A percentile compares a stretch with the other conserved stretches of the same genome.
phyloP scores from a whole-genome alignment of 2,797 vertebrate species.

The Chanos chanos region DNA sequence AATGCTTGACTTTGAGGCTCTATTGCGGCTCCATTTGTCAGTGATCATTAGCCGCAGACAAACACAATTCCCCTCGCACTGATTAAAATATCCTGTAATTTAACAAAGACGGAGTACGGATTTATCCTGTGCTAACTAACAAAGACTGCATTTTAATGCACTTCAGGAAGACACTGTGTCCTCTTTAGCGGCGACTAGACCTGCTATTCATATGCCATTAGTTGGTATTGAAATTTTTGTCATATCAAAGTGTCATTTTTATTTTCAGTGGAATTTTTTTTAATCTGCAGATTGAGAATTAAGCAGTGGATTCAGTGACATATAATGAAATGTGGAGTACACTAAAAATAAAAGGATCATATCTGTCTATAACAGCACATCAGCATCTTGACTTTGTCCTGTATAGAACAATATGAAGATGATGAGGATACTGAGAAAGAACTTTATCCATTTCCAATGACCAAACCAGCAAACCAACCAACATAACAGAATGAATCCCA shows the following conservation, averaged over 20 bases:
- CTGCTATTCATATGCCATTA: neutral
- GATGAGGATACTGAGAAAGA: too few relatives aligned
- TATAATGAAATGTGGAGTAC: too few relatives aligned
- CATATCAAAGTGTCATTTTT: too few relatives aligned
- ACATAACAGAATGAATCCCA: too few relatives aligned
- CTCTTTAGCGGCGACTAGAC: constrained; percentile 3
- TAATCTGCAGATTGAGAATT: too few relatives aligned
- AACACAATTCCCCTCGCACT: constrained; percentile 41
- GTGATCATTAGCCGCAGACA: constrained; percentile 36
- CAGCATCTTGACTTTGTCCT: neutral
- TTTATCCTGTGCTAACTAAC: constrained; percentile 40
- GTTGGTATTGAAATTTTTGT: neutral
- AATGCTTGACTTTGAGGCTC: constrained; percentile 34
- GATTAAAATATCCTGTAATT: constrained; percentile 56
- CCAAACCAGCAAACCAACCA: too few relatives aligned
- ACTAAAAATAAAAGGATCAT: too few relatives aligned
- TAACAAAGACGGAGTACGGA: constrained; percentile 44
- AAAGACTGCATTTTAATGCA: constrained; percentile 30
- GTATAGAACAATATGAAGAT: too few relatives aligned
- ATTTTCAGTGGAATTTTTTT: too few relatives aligned
- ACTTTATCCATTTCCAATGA: too few relatives aligned
- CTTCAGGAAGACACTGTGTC: constrained; percentile 13
- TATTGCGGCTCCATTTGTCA: constrained; percentile 37
- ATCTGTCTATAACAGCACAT: neutral
- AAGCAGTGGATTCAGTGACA: too few relatives aligned